Base-by-base conservation (phyloP, 2,113 vertebrate species). In the Forbesichthys papilliferus region DNA sequence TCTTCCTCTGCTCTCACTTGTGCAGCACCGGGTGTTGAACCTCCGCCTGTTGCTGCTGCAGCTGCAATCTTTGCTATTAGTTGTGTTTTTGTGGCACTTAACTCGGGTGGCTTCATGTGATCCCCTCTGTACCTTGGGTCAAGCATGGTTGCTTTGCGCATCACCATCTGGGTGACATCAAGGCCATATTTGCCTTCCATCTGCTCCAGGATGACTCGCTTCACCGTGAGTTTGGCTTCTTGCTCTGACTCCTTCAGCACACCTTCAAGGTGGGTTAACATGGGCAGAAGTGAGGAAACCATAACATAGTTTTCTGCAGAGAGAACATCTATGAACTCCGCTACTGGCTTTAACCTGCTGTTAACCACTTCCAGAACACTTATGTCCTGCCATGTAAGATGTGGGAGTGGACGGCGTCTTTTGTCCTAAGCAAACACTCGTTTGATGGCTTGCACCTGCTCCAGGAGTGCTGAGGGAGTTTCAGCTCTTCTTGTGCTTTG, bases 91-190 rank as follows among this genome's bases (percentile, higher is more conserved):
- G 47, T 48, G 12, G 42, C 5, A 18, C 16, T n/a, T 10, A 63
- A 42, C 18, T 18, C 8, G 9, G 42, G 61, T n/a, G 61, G 61
- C 13, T 20, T 63, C 61, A 63, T 63, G 61, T 63, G 61, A n/a
- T 63, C 42, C 3, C 61, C 61, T 63, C 61, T 47, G 46, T 63
- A 63, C 16, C 61, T 48, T 5, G 61, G 61, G 61, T 64, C 61
- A 64, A 63, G 61, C 14, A 63, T 16, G 14, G 61, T 64, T 49
- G 47, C 54, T 55, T 56, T 16, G 16, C 16, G 16, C 16, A 16
- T 16, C 16, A 16, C 16, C 20, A 1, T 20, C 20, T 56, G 54
- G 6, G 9, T 56, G 62, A n/a, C 33, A 27, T 48, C n/a, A 9
- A 27, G 12, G 10, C 34, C 47, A 64, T 64, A 64, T 49, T 9